phyloP scores from a whole-genome alignment of 2,888 invertebrate species.

The Metacarcinus magister region DNA sequence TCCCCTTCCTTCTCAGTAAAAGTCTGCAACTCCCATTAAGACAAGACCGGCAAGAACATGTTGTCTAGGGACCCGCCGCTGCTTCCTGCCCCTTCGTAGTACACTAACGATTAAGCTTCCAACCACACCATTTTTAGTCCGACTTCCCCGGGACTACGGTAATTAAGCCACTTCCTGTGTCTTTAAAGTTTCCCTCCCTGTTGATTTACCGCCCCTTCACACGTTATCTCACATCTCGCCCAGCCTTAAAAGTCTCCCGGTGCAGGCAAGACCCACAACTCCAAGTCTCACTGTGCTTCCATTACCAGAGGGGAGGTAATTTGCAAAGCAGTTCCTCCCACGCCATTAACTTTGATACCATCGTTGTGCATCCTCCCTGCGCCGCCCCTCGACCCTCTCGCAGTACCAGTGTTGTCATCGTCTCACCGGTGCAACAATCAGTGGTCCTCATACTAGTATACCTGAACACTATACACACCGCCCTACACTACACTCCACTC shows the following conservation, averaged over 20 bases:
- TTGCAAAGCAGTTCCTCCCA: slow-evolving; percentile 15
- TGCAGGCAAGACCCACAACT: background rate
- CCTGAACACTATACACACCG: too few species aligned
- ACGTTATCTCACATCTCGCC: slow-evolving; percentile 38
- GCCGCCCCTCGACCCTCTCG: background rate
- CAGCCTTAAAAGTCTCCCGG: background rate
- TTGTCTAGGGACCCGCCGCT: background rate
- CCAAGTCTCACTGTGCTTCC: background rate
- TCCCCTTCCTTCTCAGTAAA: background rate
- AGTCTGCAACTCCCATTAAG: background rate
- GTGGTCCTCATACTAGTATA: too few species aligned
- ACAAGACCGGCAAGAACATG: background rate
- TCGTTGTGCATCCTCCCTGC: background rate
- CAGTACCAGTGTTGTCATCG: background rate
- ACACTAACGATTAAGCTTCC: slow-evolving; percentile 42
- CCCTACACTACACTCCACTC: too few species aligned
- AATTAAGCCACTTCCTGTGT: slow-evolving; percentile 49
- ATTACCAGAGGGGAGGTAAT: background rate
- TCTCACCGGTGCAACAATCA: background rate
- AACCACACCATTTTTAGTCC: slow-evolving; percentile 19
- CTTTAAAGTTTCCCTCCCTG: background rate
- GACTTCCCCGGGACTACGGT: slow-evolving; percentile 29
- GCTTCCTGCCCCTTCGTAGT: slow-evolving; percentile 43
- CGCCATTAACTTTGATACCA: background rate
- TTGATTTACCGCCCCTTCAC: slow-evolving; percentile 16